These are phyloP conservation scores for Drosophila robusta DNA, from an alignment of 2,888 invertebrate genomes.

Conservation along the genomic window DNA sequence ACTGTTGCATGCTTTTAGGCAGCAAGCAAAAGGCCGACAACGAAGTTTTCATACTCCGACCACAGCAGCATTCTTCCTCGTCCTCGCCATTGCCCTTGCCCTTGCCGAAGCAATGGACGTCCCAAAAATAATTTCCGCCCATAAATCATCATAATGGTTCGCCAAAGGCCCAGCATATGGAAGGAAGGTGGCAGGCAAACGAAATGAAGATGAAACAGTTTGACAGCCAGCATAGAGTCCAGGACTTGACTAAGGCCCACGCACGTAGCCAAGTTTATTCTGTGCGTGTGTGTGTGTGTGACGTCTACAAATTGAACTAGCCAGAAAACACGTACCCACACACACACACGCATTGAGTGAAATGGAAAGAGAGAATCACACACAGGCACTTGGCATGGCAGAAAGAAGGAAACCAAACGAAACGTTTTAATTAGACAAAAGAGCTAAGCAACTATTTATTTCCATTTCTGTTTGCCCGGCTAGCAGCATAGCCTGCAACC, in stretches of 20 bases:
- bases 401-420: constrained; percentile 38
- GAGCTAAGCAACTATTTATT: constrained; percentile 78
- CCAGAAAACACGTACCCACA: constrained; percentile 2
- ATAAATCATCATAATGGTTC: constrained; percentile 76
- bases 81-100: neutral
- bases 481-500: constrained; percentile 23
- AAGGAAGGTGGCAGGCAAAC: constrained; percentile 24
- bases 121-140: constrained; percentile 75
- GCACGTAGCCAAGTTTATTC: constrained; percentile 15
- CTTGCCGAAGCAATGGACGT: constrained; percentile 7
- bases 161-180: constrained; percentile 45
- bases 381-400: constrained; percentile 4
- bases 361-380: neutral
- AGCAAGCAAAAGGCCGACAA: constrained; percentile 15
- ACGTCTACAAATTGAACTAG: constrained; percentile 67
- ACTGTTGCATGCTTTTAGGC: constrained; percentile 70
- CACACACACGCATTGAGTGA: neutral
- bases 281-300: constrained; percentile 34
- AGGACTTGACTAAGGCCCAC: constrained; percentile 10
- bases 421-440: constrained; percentile 78
- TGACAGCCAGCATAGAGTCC: constrained; percentile 57
- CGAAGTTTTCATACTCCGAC: constrained; percentile 11
- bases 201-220: constrained; percentile 74
- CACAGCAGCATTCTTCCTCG: neutral
- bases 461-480: constrained; percentile 58